Evolutionary conservation across 1,140 invertebrate species (phyloP).

Genomic region (Hylaeus volcanicus): DNA sequence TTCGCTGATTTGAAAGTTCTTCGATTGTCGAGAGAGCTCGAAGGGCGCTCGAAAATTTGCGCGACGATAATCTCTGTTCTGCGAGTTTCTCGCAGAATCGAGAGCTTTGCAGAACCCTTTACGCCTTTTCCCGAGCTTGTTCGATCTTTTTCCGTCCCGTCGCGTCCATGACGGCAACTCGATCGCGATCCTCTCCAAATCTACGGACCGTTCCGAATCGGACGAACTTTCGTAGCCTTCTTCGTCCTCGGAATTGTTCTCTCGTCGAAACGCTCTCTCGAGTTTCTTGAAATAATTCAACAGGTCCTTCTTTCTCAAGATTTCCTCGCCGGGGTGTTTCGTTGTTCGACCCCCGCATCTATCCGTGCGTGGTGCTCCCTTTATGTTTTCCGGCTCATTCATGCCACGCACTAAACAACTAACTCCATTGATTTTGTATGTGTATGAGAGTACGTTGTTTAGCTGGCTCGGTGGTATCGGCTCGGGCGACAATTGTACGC

Average conservation of each 20-base stretch:
- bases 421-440: background rate
- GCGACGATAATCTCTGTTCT: too few species aligned
- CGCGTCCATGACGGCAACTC: too few species aligned
- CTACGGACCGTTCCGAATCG: too few species aligned
- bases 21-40: background rate
- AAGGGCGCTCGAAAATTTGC: background rate
- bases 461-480: too few species aligned
- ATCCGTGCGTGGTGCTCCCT: background rate
- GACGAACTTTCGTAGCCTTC: slow-evolving; percentile 5
- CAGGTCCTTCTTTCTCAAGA: slow-evolving; percentile 20
- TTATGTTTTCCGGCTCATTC: background rate
- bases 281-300: slow-evolving; percentile 49
- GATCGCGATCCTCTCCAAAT: too few species aligned
- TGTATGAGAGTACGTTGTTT: too few species aligned
- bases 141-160: too few species aligned
- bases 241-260: slow-evolving; percentile 11
- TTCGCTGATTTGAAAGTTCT: background rate
- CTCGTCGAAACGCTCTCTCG: slow-evolving; percentile 15
- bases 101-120: too few species aligned
- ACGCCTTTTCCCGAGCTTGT: too few species aligned
- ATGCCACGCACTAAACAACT: background rate
- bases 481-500: too few species aligned
- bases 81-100: too few species aligned
- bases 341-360: background rate
- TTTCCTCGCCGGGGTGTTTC: background rate